Conservation (phyloP, 2,797 vertebrate genomes). For the Gymnoscopelus braueri region DNA sequence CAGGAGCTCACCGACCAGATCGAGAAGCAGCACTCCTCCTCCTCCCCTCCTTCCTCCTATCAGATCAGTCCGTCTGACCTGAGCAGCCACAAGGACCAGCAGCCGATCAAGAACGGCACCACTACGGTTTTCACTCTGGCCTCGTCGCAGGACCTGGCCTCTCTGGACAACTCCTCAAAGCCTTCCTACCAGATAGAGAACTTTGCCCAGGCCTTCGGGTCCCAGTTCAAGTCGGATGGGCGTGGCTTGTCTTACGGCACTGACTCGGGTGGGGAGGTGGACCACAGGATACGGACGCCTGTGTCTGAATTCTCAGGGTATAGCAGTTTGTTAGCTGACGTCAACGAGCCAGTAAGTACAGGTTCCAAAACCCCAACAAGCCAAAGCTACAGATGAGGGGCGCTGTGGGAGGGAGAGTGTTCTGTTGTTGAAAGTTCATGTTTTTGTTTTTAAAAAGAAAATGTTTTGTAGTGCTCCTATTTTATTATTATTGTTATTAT, state of each 20-base stretch:
- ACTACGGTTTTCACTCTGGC: constrained; percentile 80
- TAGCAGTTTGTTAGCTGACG: constrained; percentile 98
- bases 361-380: constrained; percentile 98
- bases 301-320: constrained; percentile 99
- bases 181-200: constrained; percentile 98
- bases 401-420: constrained; percentile 71
- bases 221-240: constrained; percentile 95
- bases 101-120: constrained; percentile 78
- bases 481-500: constrained; percentile 76
- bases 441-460: constrained; percentile 57
- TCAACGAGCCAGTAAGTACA: constrained; percentile 94
- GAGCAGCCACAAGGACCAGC: constrained; percentile 87
- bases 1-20: constrained; percentile 98
- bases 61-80: constrained; percentile 90
- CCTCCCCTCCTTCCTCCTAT: constrained; percentile 81
- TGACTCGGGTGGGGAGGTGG: constrained; percentile 91
- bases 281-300: constrained; percentile 94
- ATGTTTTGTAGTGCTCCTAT: constrained; percentile 70
- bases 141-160: constrained; percentile 89
- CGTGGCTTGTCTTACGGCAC: constrained; percentile 90
- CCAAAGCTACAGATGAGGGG: constrained; percentile 99
- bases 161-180: constrained; percentile 90
- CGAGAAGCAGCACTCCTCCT: constrained; percentile 89
- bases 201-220: constrained; percentile 99
- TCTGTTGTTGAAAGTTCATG: constrained; percentile 79